These are phyloP conservation scores for Melanotaenia pygmaea DNA, from an alignment of 2,797 vertebrate species.

Conservation along the genomic window DNA sequence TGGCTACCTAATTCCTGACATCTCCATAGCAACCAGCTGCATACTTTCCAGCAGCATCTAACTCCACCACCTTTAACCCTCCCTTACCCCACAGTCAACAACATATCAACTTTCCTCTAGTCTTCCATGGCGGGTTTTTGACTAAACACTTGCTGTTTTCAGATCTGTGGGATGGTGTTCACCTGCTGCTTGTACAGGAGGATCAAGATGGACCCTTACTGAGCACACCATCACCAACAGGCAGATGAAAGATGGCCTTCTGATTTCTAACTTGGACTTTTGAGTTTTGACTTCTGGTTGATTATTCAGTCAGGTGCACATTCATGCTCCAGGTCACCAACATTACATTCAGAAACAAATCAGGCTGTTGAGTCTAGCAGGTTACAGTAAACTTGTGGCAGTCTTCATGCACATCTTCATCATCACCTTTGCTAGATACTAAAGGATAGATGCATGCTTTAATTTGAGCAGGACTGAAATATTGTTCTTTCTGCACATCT, in stretches of 20 bases:
- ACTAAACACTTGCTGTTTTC: constrained; percentile 70
- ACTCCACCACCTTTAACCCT: constrained; percentile 47
- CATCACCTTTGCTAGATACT: constrained; percentile 9
- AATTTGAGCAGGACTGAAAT: constrained; percentile 21
- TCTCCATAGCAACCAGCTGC: constrained; percentile 67
- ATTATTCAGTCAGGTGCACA: constrained; percentile 1
- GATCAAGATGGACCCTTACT: constrained; percentile 84
- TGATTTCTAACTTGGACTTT: constrained; percentile 18
- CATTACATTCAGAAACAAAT: constrained; percentile 13
- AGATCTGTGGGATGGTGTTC: constrained; percentile 89
- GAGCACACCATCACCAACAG: constrained; percentile 44
- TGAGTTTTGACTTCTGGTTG: constrained; percentile 32
- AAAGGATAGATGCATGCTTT: constrained; percentile 37
- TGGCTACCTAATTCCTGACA: constrained; percentile 48
- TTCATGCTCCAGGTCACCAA: neutral
- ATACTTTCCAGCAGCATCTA: constrained; percentile 18
- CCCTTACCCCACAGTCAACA: constrained; percentile 23
- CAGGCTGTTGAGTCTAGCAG: neutral
- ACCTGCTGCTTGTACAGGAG: constrained; percentile 86
- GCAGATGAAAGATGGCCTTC: constrained; percentile 27
- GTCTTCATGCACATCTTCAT: neutral
- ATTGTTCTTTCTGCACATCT: constrained; percentile 8
- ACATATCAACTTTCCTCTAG: constrained; percentile 47
- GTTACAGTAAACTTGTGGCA: neutral
- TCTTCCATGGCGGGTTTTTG: constrained; percentile 46